Evolutionary conservation across 1,140 invertebrate species (phyloP), one percentile per base, ranked within the genome.

Genomic region (Cecropterus lyciades): DNA sequence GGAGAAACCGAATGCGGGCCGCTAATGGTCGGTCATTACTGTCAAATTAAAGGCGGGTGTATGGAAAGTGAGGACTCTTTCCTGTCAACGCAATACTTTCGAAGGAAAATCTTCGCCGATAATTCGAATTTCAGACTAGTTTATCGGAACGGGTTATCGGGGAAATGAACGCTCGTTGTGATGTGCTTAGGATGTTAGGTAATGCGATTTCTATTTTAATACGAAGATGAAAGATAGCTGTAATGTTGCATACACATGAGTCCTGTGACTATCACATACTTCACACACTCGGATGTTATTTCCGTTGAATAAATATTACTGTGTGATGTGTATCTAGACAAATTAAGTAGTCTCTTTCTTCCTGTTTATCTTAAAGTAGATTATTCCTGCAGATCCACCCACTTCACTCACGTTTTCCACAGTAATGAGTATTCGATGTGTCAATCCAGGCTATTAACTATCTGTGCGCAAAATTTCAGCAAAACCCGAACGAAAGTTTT

Each of bases 61-160:
- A 65, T 74, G 75, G 83, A 86, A 84, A 86, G 84, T 84, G 80
- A 78, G 59, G 78, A 70, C 46, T 71, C 75, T 80, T 82, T 79
- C 67, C 73, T 69, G 67, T 78, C 70, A 65, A 65, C 37, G 53
- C 63, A 72, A 63, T 73, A 78, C 79, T 84, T 84, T 85, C 77
- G 74, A 82, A 70, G 64, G 74, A 77, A 79, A 79, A 76, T 68
- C 37, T 65, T 57, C 45, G 52, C 30, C 20, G 53, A 42, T 52
- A 55, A 72, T 49, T 40, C 45, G 20, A 14, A 42, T 63, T 51
- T 69, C 52, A 69, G 57, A 20, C 43, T 46, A 49, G 27, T 49
- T 30, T 30, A 16, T 30, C 10, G 6, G 14, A 48, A 62, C 57
- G 46, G 57, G 57, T 62, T 62, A 13, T 40, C 11, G 45, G 45